Evolutionary conservation across 2,888 invertebrate species (phyloP), one percentile per base, ranked within the genome.

Genomic region (Ecdyonurus torrentis): DNA sequence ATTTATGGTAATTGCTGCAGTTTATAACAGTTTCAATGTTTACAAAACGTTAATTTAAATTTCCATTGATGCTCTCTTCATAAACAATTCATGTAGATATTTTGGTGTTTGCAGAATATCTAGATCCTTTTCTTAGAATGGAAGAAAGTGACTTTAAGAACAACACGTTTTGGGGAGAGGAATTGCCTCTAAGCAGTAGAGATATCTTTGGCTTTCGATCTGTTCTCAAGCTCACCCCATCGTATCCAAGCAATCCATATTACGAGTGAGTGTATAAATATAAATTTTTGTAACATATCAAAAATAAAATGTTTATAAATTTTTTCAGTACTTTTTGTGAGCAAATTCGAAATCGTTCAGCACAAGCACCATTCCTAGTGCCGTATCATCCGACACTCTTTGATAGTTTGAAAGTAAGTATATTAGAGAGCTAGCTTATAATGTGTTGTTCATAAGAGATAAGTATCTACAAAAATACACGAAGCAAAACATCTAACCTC

Each of bases 191-290:
- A 62, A 37, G 37, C 37, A 15, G 7, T 37, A 76, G 65, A 52
- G 68, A 83, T 72, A 64, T 69, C 20, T 63, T 65, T 23, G 86
- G 87, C 24, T 90, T 89, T 74, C 79, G 88, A 68, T 86, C 88
- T 0, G 89, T 90, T n/a, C 76, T 90, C 65, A 87, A 87, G 73
- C 77, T 90, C 61, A 88, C 89, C 1, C 86, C 88, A 15, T 86
- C 87, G 0, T 84, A 86, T 72, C 87, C 89, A 0, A 82, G 82
- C 66, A 86, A 87, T 73, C 85, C 86, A 2, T 78, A 84, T 68
- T 88, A 88, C 71, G 79, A 79, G 89, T 89, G 78, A 82, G 81
- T 79, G 66, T 63, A 62, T 22, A 60, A 18, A 23, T 24, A 25
- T 52, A 25, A 60, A 37, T 37, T 37, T 37, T 15, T 37, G 15